Percentiles rank a stretch among this genome's conserved stretches.
phyloP scores from a whole-genome alignment of 1,140 invertebrate genomes.

The Polypedilum pembai region DNA sequence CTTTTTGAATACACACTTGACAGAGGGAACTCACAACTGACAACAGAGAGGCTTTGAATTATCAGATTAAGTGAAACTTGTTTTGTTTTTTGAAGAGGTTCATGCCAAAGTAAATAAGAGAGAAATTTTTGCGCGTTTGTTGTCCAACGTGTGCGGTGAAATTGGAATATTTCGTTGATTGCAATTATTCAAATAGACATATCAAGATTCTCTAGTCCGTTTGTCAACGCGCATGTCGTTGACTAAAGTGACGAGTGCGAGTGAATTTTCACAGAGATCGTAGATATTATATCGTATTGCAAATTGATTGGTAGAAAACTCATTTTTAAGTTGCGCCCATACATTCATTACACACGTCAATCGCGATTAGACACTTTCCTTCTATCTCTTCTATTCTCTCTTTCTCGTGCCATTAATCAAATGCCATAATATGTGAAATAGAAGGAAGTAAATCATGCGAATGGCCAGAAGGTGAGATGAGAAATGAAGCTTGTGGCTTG shows the following conservation, averaged over 20 bases:
- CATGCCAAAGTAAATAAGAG: neutral
- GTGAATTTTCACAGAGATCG: neutral
- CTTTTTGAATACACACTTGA: constrained; percentile 13
- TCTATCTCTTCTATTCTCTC: constrained; percentile 4
- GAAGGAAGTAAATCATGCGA: neutral
- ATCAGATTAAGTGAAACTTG: constrained; percentile 17
- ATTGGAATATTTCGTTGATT: neutral
- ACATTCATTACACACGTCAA: neutral
- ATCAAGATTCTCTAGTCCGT: neutral
- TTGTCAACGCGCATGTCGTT: too few relatives aligned
- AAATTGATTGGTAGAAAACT: constrained; percentile 5
- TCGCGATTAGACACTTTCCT: neutral
- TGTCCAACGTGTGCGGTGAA: constrained; percentile 1
- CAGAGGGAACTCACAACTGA: neutral
- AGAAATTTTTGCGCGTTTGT: neutral
- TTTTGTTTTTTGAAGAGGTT: neutral
- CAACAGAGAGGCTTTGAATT: neutral
- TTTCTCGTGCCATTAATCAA: neutral
- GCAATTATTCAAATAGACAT: neutral
- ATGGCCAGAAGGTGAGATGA: too few relatives aligned
- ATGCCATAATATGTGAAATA: too few relatives aligned
- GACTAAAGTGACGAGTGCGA: too few relatives aligned
- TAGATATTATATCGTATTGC: neutral
- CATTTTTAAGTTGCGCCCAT: neutral
- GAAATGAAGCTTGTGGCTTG: too few relatives aligned